phyloP scores from a whole-genome alignment of 2,113 vertebrate species.

The Gymnogyps californianus region DNA sequence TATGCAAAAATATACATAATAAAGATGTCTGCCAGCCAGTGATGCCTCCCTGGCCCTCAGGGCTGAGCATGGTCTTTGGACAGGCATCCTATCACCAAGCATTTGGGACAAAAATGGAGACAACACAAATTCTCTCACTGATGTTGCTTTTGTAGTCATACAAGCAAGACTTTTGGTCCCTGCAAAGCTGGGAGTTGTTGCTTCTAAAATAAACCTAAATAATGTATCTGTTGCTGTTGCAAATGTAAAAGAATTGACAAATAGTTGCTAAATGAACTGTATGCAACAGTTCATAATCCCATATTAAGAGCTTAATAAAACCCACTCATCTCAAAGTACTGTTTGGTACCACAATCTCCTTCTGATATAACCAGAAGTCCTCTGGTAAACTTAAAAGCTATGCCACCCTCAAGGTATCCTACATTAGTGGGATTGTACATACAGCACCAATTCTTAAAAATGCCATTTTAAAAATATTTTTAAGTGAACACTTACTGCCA shows the following conservation, averaged over 20 bases:
- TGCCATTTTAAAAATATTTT: background rate
- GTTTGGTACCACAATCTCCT: background rate
- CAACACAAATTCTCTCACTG: background rate
- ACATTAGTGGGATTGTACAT: background rate
- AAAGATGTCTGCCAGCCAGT: background rate
- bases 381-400: background rate
- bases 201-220: background rate
- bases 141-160: background rate
- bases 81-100: background rate
- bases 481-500: slow-evolving; percentile 15
- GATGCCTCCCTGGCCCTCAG: background rate
- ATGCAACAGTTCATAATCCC: background rate
- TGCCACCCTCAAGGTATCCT: background rate
- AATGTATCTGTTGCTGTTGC: background rate
- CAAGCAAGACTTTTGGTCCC: background rate
- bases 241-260: background rate
- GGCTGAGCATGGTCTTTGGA: too few species aligned
- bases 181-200: background rate
- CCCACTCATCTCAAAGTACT: background rate
- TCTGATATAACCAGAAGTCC: background rate
- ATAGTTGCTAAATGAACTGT: background rate
- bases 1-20: background rate
- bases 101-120: fast-evolving
- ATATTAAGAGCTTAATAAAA: background rate
- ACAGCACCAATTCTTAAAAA: background rate